phyloP scores from a whole-genome alignment of 2,113 vertebrate genomes.

The Poicephalus meyeri region DNA sequence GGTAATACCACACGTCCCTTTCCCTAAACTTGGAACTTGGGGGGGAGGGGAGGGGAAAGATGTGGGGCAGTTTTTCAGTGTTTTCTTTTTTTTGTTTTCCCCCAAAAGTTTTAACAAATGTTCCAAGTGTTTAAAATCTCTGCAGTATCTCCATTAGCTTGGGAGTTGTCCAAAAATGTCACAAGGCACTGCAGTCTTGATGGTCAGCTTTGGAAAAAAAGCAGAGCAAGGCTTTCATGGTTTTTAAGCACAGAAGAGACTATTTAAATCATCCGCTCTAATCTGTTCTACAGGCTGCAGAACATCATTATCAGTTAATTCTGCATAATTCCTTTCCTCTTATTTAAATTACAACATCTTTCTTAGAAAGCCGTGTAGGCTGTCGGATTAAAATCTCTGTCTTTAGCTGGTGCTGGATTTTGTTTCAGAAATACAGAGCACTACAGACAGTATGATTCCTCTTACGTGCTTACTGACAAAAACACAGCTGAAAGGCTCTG shows the following conservation, averaged over 20 bases:
- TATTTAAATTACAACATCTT: neutral
- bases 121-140: neutral
- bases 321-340: neutral
- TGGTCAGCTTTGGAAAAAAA: neutral
- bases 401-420: neutral
- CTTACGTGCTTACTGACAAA: neutral
- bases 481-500: neutral
- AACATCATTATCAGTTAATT: conserved; percentile 7
- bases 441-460: neutral
- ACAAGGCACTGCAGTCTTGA: neutral
- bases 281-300: neutral
- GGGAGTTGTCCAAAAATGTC: neutral
- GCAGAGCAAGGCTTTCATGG: neutral
- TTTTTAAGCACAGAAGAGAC: neutral
- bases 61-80: neutral
- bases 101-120: neutral
- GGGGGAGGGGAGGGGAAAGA: no score
- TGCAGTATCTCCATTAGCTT: neutral
- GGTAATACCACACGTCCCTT: neutral
- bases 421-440: neutral
- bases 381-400: neutral
- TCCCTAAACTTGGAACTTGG: neutral
- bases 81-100: neutral
- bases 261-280: neutral
- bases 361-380: neutral